Evolutionary conservation across 2,797 vertebrate species (phyloP).

Genomic region (Diplodus puntazzo): DNA sequence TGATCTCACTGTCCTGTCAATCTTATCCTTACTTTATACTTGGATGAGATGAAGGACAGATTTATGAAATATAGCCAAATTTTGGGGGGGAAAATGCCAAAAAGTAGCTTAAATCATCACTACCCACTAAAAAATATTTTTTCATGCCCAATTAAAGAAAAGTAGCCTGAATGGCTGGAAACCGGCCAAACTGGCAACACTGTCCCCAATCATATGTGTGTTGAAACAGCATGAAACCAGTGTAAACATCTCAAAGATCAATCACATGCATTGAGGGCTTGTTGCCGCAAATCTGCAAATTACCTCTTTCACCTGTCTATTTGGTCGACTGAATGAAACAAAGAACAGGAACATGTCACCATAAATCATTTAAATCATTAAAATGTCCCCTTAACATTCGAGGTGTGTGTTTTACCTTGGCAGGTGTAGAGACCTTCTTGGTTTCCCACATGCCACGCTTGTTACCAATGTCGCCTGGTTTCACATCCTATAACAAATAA

Average conservation of each 20-base stretch:
- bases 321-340: slow-evolving; percentile 63
- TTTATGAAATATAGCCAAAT: not conserved
- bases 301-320: slow-evolving; percentile 59
- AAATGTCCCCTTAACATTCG: not conserved
- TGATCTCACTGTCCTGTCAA: not conserved
- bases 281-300: slow-evolving; percentile 22
- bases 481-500: slow-evolving; percentile 88
- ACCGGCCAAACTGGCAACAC: slow-evolving; percentile 13
- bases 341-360: slow-evolving; percentile 51
- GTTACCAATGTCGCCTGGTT: slow-evolving; percentile 90
- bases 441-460: slow-evolving; percentile 95
- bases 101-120: not conserved
- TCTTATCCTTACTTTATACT: not conserved
- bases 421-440: slow-evolving; percentile 89
- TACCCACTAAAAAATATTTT: not conserved
- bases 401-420: slow-evolving; percentile 77
- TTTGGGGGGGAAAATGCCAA: not conserved
- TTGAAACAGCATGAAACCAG: slow-evolving; percentile 5
- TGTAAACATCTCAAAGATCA: slow-evolving; percentile 32
- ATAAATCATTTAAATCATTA: slow-evolving; percentile 3
- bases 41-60: not conserved
- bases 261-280: slow-evolving; percentile 33
- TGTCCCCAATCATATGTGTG: not conserved
- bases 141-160: not conserved
- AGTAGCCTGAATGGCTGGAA: not conserved